These are phyloP conservation scores for Gisinianus flammeolus DNA, from an alignment of 2,888 invertebrate genomes.

Conservation along the genomic window DNA sequence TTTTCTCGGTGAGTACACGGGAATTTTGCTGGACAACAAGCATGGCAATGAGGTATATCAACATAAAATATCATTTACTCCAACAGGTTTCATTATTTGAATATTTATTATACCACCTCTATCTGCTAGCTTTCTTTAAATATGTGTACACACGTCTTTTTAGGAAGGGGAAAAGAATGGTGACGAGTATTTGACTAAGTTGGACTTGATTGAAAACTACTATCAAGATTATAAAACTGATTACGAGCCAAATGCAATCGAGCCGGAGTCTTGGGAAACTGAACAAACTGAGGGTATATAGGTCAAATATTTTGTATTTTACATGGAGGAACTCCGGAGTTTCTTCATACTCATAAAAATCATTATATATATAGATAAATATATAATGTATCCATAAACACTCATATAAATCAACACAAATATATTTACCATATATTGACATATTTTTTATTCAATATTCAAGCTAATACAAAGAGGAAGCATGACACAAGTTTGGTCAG, in stretches of 20 bases:
- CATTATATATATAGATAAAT: too few relatives aligned
- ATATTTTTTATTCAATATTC: too few relatives aligned
- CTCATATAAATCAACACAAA: too few relatives aligned
- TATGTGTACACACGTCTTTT: background rate
- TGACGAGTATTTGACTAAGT: background rate
- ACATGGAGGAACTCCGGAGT: too few relatives aligned
- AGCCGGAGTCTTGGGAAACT: background rate
- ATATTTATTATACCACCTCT: background rate
- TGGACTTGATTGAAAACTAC: background rate
- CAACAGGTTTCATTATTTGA: background rate
- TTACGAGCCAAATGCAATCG: slow-evolving; percentile 64
- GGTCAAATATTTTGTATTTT: too few relatives aligned
- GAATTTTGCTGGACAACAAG: slow-evolving; percentile 86
- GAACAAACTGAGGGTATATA: too few relatives aligned
- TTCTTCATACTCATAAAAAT: too few relatives aligned
- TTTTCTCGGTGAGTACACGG: slow-evolving; percentile 95
- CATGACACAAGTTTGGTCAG: too few relatives aligned
- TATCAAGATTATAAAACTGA: slow-evolving; percentile 82
- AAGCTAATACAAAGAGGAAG: too few relatives aligned
- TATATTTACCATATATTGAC: too few relatives aligned
- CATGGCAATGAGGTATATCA: slow-evolving; percentile 77
- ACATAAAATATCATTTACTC: too few relatives aligned
- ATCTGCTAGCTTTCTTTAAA: background rate
- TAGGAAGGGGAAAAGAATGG: background rate
- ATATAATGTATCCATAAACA: too few relatives aligned